Percentiles rank a stretch among this genome's conserved stretches.
Conservation (phyloP, 2,797 vertebrate species). For the Antennarius maculatus region DNA sequence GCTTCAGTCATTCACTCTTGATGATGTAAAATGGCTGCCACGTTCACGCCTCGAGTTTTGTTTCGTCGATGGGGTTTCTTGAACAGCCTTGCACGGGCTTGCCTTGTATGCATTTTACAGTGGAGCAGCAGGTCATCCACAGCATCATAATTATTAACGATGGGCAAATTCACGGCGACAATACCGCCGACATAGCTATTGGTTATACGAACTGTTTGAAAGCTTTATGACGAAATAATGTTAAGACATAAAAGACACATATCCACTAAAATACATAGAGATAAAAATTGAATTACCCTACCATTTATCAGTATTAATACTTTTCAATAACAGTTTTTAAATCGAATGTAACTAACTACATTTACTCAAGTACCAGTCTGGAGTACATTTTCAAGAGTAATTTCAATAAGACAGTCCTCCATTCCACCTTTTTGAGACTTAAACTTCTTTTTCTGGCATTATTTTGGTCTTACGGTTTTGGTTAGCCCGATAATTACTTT, state of each 20-base stretch:
- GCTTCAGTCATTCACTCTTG: slow-evolving; percentile 93
- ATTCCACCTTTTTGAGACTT: no score
- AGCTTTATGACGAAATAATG: neutral
- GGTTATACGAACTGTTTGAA: accelerated
- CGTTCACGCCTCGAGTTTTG: slow-evolving; percentile 94
- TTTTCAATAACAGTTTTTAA: neutral
- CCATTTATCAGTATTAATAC: neutral
- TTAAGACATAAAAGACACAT: neutral
- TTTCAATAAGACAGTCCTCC: no score
- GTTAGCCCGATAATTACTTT: neutral
- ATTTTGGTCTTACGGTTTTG: no score
- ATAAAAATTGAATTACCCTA: neutral
- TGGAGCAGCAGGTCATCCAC: slow-evolving; percentile 63
- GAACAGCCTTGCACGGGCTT: slow-evolving; percentile 82
- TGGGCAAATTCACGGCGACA: slow-evolving; percentile 16
- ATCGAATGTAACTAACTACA: no score
- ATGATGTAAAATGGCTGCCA: slow-evolving; percentile 99
- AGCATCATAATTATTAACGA: slow-evolving; percentile 38
- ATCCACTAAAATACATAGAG: neutral
- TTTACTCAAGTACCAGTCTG: no score
- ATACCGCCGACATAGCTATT: neutral
- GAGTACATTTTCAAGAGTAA: no score
- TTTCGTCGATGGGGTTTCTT: slow-evolving; percentile 94
- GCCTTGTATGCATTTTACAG: slow-evolving; percentile 77
- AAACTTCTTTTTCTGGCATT: no score